phyloP scores from a whole-genome alignment of 2,888 invertebrate genomes.

The Plagiodera versicolora region DNA sequence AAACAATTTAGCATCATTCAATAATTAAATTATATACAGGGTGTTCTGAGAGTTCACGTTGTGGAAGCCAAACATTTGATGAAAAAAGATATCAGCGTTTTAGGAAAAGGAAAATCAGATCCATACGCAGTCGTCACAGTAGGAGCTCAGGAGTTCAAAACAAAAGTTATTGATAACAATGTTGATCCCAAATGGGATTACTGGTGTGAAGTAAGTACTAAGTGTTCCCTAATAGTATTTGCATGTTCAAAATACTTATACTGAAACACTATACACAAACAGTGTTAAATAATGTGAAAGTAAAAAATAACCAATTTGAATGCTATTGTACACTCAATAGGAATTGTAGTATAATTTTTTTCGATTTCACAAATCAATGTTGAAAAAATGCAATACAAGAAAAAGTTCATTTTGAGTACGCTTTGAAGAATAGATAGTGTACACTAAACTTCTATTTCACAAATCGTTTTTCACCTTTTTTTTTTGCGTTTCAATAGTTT shows the following conservation, averaged over 20 bases:
- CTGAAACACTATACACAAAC: not conserved
- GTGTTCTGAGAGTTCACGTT: slow-evolving; percentile 90
- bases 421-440: not conserved
- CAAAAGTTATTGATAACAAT: slow-evolving; percentile 90
- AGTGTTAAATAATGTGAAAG: not conserved
- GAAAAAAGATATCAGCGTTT: slow-evolving; percentile 91
- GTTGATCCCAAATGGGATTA: slow-evolving; percentile 97
- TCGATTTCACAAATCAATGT: too few species aligned
- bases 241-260: not conserved
- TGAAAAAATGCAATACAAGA: too few species aligned
- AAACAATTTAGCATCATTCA: too few species aligned
- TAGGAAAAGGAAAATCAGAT: slow-evolving; percentile 95
- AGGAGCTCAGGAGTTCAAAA: slow-evolving; percentile 91
- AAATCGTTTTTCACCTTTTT: slow-evolving; percentile 13
- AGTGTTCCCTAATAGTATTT: not conserved
- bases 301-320: not conserved
- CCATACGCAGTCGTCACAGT: slow-evolving; percentile 92
- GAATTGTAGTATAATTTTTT: too few species aligned
- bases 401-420: not conserved
- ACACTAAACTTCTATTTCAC: not conserved
- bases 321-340: not conserved
- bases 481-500: slow-evolving; percentile 44
- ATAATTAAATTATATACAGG: too few species aligned
- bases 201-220: slow-evolving; percentile 87
- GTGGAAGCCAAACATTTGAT: slow-evolving; percentile 94